Percentiles rank a stretch among this genome's conserved stretches.
Evolutionary conservation across 2,113 vertebrate species (phyloP).

Genomic region (Puma concolor): DNA sequence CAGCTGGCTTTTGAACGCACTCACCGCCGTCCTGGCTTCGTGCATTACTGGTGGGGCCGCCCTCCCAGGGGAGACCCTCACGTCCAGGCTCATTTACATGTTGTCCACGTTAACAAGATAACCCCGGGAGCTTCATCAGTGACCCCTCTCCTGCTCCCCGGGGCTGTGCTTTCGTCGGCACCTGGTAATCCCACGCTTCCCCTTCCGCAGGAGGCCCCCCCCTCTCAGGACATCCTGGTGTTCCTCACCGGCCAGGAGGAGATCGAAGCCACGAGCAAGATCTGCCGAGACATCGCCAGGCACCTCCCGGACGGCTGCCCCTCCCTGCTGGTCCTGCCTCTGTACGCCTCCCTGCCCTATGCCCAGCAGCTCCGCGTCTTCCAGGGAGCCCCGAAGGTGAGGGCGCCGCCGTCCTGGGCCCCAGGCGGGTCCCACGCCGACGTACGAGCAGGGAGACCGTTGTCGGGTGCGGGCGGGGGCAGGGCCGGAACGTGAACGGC

Average conservation of each 20-base stretch:
- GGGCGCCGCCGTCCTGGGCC: background rate
- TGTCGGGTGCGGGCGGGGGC: background rate
- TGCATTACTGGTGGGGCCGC: background rate
- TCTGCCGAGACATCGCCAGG: slow-evolving; percentile 94
- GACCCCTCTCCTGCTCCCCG: background rate
- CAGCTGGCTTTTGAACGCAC: background rate
- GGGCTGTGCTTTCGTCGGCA: accelerated
- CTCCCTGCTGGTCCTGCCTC: slow-evolving; percentile 90
- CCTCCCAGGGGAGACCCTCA: background rate
- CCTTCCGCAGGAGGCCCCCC: slow-evolving; percentile 90
- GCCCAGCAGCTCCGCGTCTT: slow-evolving; percentile 95
- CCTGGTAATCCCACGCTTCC: background rate
- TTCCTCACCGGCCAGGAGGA: slow-evolving; percentile 99
- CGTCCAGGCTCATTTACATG: background rate
- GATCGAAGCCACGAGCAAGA: slow-evolving; percentile 96
- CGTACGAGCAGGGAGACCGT: background rate
- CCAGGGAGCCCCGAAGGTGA: slow-evolving; percentile 92
- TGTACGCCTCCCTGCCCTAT: slow-evolving; percentile 96
- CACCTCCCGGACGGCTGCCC: slow-evolving; percentile 93
- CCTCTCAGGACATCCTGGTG: slow-evolving; percentile 95
- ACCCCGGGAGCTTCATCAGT: background rate
- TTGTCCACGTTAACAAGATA: background rate
- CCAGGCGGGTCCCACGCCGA: background rate
- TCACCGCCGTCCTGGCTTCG: background rate
- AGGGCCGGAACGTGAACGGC: background rate